Base-by-base conservation (phyloP, 2,113 vertebrate species). In the Poecilia latipinna region DNA sequence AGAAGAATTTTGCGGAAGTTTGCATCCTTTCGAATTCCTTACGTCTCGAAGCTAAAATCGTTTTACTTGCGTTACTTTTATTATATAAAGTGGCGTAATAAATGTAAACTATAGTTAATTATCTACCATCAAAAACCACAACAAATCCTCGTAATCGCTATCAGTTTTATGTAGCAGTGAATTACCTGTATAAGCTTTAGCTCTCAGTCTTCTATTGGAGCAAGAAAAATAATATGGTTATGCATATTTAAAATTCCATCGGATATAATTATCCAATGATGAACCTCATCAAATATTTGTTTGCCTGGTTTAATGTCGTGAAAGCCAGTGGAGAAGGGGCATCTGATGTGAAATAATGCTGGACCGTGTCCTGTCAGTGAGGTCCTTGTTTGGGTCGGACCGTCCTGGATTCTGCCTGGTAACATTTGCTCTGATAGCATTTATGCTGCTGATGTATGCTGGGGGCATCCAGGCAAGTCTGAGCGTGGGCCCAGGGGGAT, bases 381-480 rank as follows among this genome's bases (percentile, higher is more conserved):
- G 92, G 90, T 78, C 82, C 24, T 82, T 91, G 82, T 90, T 89
- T 65, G 88, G 92, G 31, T 88, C 91, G 33, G 87, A 82, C 70
- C 92, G 90, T 0, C 72, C 86, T n/a, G 94, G 94, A 17, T 93
- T 94, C 74, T 93, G 88, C 72, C 82, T 91, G 62, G 94, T 93
- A 28, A 91, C 94, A 24, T 78, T 22, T 37, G 54, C 81, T 24
- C 44, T 90, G 26, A 24, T 88, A 2, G 72, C 48, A 15, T 13
- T 91, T 0, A 87, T 88, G 63, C 1, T 94, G 4, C 68, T 91
- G 5, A 31, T 91, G 28, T 94, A 93, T 79, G 67, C 82, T 0
- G 84, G 78, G 17, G 91, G 91, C 3, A 69, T 93, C 54, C 91
- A 91, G 64, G 88, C 90, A n/a, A 93, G 90, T 82, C 86, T 95